These are phyloP conservation scores for Lypha dubia DNA, from an alignment of 2,888 invertebrate species.

Conservation along the genomic window DNA sequence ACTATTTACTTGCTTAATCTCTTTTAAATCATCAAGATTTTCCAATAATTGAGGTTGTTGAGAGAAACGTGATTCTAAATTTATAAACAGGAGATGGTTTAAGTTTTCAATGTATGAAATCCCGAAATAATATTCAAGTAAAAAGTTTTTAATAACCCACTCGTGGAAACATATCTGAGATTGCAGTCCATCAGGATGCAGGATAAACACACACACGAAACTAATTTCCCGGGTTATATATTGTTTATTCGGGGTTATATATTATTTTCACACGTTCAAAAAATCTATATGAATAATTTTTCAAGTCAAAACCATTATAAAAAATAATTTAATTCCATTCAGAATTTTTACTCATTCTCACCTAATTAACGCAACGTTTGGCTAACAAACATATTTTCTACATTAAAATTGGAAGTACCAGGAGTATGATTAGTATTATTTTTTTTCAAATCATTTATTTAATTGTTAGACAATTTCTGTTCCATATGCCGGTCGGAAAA, in stretches of 20 bases:
- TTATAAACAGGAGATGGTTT: neutral
- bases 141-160: too few species aligned
- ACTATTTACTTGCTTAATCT: conserved; percentile 18
- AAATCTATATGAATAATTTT: too few species aligned
- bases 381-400: conserved; percentile 36
- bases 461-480: conserved; percentile 61
- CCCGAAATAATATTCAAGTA: too few species aligned
- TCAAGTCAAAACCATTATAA: too few species aligned
- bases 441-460: conserved; percentile 54
- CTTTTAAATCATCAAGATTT: conserved; percentile 15
- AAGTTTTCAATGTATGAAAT: too few species aligned
- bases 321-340: conserved; percentile 3
- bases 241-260: too few species aligned
- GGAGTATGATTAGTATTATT: conserved; percentile 11
- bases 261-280: too few species aligned
- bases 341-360: conserved; percentile 38
- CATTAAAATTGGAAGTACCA: conserved; percentile 27
- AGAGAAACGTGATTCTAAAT: neutral
- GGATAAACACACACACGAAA: too few species aligned
- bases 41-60: neutral
- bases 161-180: too few species aligned
- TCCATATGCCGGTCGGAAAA: conserved; percentile 36
- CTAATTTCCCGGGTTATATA: too few species aligned
- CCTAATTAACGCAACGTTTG: conserved; percentile 20
- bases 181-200: too few species aligned